Conservation (phyloP, 2,113 vertebrate genomes). For the Pseudolaguvia tuberculata region DNA sequence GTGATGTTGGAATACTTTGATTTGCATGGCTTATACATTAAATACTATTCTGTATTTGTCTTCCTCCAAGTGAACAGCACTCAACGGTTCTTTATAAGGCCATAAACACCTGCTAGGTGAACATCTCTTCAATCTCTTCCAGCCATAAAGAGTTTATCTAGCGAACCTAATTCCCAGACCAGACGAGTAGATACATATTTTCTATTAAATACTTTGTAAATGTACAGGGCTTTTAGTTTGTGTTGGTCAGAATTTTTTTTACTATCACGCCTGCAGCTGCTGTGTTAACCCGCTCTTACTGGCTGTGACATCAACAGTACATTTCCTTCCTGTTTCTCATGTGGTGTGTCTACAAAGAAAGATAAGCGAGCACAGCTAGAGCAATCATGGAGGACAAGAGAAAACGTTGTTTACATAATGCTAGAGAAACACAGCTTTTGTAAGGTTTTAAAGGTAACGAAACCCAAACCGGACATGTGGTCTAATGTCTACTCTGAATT, state of each 20-base stretch:
- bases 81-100: not conserved
- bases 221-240: conserved; percentile 7
- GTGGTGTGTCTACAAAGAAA: conserved; percentile 58
- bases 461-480: not conserved
- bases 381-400: conserved; percentile 39
- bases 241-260: conserved; percentile 10
- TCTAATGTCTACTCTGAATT: not conserved
- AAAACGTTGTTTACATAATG: conserved; percentile 38
- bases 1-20: not conserved
- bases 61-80: not conserved
- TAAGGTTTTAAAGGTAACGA: not conserved
- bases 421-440: not conserved
- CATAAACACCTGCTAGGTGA: not conserved
- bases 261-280: conserved; percentile 28
- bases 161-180: not conserved
- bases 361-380: conserved; percentile 59
- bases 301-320: conserved; percentile 45
- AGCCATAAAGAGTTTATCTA: not conserved
- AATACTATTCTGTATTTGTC: no score
- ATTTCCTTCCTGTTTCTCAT: conserved; percentile 70
- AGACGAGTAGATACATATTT: not conserved
- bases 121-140: not conserved
- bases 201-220: not conserved
- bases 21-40: not conserved
- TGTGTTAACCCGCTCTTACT: conserved; percentile 48